Conservation (phyloP, 37 sponge, comb jelly and placozoan genomes). For the Cliona cf. orientalis region DNA sequence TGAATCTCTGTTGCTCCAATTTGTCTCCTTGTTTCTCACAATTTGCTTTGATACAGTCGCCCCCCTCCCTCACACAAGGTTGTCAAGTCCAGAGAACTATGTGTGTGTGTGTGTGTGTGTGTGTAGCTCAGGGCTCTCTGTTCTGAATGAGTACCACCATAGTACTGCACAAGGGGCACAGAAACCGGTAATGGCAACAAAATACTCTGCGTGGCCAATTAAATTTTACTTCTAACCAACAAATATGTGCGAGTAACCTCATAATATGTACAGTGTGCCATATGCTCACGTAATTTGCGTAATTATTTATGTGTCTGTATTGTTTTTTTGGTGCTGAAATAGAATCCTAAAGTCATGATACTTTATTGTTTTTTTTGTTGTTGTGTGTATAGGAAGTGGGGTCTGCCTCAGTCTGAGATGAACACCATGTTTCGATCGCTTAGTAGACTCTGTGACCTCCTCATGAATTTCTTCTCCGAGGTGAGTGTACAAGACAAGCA, state of each 20-base stretch:
- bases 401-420: slow-evolving; percentile 57
- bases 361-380: not conserved
- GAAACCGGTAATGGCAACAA: not conserved
- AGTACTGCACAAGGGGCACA: no score
- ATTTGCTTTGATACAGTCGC: no score
- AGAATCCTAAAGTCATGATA: not conserved
- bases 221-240: no score
- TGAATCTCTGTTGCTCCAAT: no score
- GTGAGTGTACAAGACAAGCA: slow-evolving; percentile 12
- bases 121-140: not conserved
- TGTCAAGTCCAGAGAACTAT: no score
- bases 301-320: slow-evolving; percentile 1
- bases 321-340: not conserved
- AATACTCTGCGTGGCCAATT: not conserved
- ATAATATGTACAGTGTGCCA: not conserved
- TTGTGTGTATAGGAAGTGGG: slow-evolving; percentile 58
- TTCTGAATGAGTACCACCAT: not conserved
- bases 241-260: not conserved
- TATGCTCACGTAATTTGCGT: not conserved
- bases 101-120: not conserved
- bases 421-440: slow-evolving; percentile 56
- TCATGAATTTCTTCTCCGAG: slow-evolving; percentile 77
- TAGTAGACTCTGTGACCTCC: slow-evolving; percentile 67
- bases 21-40: no score
- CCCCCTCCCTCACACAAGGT: no score